Base-by-base conservation (phyloP, 1,140 invertebrate genomes). In the Drosophila hydei region DNA sequence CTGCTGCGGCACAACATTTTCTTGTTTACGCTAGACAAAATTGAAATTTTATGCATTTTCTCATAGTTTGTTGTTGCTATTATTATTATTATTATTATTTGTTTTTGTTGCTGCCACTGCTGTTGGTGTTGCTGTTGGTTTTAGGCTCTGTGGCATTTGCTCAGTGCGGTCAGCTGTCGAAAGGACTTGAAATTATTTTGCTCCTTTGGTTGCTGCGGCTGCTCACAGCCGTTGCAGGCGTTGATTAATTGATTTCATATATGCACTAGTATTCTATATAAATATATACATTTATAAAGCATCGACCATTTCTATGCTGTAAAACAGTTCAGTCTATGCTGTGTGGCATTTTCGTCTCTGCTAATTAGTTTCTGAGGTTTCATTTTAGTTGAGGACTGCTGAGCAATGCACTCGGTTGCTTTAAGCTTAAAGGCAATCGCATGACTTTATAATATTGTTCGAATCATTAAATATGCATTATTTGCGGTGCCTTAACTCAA, bases 361-460 rank as follows among this genome's bases (percentile, higher is more conserved):
- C 73, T 79, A 85, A 84, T 84, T 84, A 71, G 80, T 79, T 85
- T 79, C 73, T 85, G 80, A 59, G 80, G 80, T 85, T 77, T 62
- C 54, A 56, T 61, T 65, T 40, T 38, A 36, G 56, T 68, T 51
- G 33, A 30, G 23, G 3, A 45, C 12, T 40, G 40, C 30, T 54
- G 30, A 47, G 42, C 52, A 72, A 45, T 45, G 43, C 52, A 60
- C 11, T 25, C 2, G 48, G 14, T 52, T 47, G 25, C 48, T 58
- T 52, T 19, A 38, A 48, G 54, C 54, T 43, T 59, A 21, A 38
- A 78, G 51, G 27, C 16, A 38, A 33, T 56, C 43, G 9, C 36
- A 45, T 70, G 45, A 25, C 40, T 14, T 33, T 27, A 33, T 65
- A 65, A 47, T 59, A 45, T 25, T 14, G 47, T 9, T 51, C 18